phyloP scores from a whole-genome alignment of 2,113 vertebrate genomes.

The Nerophis ophidion region DNA sequence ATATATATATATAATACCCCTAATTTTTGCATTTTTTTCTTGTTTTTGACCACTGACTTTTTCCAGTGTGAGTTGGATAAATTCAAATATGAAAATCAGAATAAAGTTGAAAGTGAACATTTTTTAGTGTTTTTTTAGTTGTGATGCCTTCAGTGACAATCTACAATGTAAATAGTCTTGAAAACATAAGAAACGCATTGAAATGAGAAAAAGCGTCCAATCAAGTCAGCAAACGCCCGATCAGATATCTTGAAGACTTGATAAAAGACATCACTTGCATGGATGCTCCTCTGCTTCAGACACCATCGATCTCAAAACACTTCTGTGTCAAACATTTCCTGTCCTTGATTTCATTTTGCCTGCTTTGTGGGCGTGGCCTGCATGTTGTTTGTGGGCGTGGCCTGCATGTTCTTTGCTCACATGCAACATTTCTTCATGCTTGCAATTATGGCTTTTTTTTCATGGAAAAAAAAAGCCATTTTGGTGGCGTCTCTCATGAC shows the following conservation, averaged over 20 bases:
- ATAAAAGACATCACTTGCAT: constrained; percentile 30
- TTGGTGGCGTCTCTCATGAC: constrained; percentile 42
- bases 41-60: too few species aligned
- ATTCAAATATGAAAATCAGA: too few species aligned
- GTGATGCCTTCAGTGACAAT: too few species aligned
- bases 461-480: constrained; percentile 54
- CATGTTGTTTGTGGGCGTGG: constrained; percentile 33
- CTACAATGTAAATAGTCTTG: too few species aligned
- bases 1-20: too few species aligned
- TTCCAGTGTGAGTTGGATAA: neutral
- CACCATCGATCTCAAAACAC: constrained; percentile 50
- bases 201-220: too few species aligned
- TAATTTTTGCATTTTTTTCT: too few species aligned
- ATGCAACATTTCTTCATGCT: constrained; percentile 58
- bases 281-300: constrained; percentile 55
- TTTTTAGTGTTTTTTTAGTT: too few species aligned
- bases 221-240: constrained; percentile 51
- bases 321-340: constrained; percentile 25
- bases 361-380: constrained; percentile 37
- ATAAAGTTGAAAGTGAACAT: too few species aligned
- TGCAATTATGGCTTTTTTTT: constrained; percentile 54
- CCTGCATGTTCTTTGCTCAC: constrained; percentile 31
- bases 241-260: constrained; percentile 19
- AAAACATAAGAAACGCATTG: too few species aligned
- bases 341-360: constrained; percentile 47